Conservation (phyloP, 2,113 vertebrate species). For the Ceratotherium simum region DNA sequence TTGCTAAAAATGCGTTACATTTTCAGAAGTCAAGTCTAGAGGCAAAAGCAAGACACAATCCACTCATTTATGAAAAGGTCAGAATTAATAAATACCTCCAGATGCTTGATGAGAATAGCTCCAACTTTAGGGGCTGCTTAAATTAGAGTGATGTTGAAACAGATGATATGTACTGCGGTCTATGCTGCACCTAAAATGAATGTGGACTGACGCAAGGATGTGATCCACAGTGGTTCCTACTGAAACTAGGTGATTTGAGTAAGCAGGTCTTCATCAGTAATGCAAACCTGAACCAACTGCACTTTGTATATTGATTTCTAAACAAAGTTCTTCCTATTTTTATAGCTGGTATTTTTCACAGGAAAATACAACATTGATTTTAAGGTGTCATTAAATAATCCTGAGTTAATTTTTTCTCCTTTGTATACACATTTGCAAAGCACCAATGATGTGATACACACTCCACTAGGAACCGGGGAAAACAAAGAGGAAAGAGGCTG, state of each 20-base stretch:
- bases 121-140: constrained; percentile 45
- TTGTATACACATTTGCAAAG: not conserved
- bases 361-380: constrained; percentile 41
- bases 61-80: constrained; percentile 74
- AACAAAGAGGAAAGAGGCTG: constrained; percentile 5
- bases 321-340: constrained; percentile 70
- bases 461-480: not conserved
- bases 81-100: constrained; percentile 70
- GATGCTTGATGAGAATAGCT: constrained; percentile 68
- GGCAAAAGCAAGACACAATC: constrained; percentile 59
- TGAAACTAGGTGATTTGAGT: constrained; percentile 75
- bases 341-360: constrained; percentile 57
- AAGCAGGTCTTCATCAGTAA: constrained; percentile 52
- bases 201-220: constrained; percentile 64
- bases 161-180: constrained; percentile 62
- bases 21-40: constrained; percentile 53
- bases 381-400: not conserved
- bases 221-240: constrained; percentile 66
- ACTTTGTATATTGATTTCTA: constrained; percentile 67
- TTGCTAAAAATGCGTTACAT: constrained; percentile 44
- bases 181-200: constrained; percentile 58
- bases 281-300: constrained; percentile 41
- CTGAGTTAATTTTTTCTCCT: not conserved
- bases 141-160: constrained; percentile 71
- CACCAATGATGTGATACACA: not conserved